Conservation (phyloP, 2,888 invertebrate genomes). For the Leucoma salicis region DNA sequence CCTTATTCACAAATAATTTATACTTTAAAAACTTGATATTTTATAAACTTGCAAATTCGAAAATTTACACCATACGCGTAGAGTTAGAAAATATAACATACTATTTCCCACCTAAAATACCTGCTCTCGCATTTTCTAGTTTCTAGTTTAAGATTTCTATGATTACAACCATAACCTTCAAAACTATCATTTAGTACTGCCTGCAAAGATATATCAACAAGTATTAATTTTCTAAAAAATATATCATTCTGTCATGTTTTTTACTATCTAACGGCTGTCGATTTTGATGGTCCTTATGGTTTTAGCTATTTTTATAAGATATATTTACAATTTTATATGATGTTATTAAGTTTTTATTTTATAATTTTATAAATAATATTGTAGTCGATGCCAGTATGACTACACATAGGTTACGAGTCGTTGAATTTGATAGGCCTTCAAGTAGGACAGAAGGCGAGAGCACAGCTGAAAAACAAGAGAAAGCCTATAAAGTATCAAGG, state of each 20-base stretch:
- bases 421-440: constrained; percentile 31
- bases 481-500: constrained; percentile 3
- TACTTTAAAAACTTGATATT: too few relatives aligned
- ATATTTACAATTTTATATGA: constrained; percentile 28
- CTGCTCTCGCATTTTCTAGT: too few relatives aligned
- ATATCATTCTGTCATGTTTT: not conserved
- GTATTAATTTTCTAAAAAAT: too few relatives aligned
- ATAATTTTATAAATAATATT: constrained; percentile 6
- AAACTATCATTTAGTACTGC: too few relatives aligned
- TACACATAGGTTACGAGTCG: constrained; percentile 38
- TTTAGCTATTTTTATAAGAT: constrained; percentile 25
- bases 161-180: too few relatives aligned
- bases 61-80: too few relatives aligned
- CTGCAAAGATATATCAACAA: too few relatives aligned
- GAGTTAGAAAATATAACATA: too few relatives aligned
- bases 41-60: too few relatives aligned
- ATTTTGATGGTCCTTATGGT: constrained; percentile 27
- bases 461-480: not conserved
- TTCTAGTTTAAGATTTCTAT: too few relatives aligned
- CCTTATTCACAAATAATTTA: too few relatives aligned
- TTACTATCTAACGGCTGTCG: constrained; percentile 8
- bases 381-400: constrained; percentile 23
- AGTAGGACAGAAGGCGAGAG: constrained; percentile 8
- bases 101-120: too few relatives aligned
- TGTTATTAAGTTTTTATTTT: constrained; percentile 17